Conservation (phyloP, 2,113 vertebrate genomes). For the Plestiodon gilberti region DNA sequence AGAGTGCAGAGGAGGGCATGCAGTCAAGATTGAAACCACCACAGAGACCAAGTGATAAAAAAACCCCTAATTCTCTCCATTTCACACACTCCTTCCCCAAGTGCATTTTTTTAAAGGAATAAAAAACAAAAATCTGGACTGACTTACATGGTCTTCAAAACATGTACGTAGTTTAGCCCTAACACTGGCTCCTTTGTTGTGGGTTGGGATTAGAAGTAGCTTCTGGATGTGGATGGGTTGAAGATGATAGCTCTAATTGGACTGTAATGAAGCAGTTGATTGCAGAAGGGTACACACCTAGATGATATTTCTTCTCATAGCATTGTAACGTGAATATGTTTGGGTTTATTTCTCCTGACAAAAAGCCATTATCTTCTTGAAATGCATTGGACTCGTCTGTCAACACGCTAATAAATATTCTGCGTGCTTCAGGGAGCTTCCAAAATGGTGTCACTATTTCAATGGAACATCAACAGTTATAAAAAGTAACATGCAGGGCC, state of each 20-base stretch:
- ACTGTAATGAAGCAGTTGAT: background rate
- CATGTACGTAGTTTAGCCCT: no score
- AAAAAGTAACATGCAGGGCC: no score
- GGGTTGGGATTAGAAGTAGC: background rate
- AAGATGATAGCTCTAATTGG: background rate
- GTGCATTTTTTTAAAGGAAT: no score
- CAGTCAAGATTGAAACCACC: no score
- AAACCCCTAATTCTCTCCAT: no score
- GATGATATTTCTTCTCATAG: background rate
- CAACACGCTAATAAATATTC: background rate
- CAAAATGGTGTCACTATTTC: background rate
- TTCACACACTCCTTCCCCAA: no score
- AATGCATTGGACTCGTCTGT: background rate
- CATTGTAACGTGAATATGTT: background rate
- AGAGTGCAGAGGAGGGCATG: no score
- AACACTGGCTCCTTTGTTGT: no score
- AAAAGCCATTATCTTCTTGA: background rate
- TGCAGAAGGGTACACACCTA: background rate
- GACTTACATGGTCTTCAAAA: no score
- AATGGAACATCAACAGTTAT: background rate
- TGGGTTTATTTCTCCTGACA: background rate
- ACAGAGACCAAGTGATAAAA: no score
- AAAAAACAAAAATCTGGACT: no score
- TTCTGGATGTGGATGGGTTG: background rate
- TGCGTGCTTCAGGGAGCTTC: background rate